Percentiles rank a stretch among this genome's conserved stretches.
phyloP scores from a whole-genome alignment of 2,888 invertebrate genomes.

The Synanthedon vespiformis region DNA sequence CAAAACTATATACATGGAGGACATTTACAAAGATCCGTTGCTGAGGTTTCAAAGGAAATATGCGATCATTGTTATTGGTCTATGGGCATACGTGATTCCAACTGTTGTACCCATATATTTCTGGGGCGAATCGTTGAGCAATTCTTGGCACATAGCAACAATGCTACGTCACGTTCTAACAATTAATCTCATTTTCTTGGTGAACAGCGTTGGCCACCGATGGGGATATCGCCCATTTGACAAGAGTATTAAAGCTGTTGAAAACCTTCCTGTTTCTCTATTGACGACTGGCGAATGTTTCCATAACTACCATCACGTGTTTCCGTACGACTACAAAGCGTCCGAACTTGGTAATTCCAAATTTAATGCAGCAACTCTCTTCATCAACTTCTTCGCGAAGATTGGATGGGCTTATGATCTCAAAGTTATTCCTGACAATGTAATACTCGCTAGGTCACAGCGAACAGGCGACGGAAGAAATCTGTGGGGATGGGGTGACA shows the following conservation, averaged over 20 bases:
- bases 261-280: constrained; percentile 3
- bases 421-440: constrained; percentile 5
- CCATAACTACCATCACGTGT: constrained; percentile 7
- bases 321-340: constrained; percentile 6
- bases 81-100: constrained; percentile 7
- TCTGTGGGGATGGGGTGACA: constrained; percentile 6
- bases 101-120: constrained; percentile 6
- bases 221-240: constrained; percentile 4
- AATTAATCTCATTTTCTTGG: constrained; percentile 5
- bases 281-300: constrained; percentile 7
- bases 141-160: constrained; percentile 6
- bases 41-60: constrained; percentile 5
- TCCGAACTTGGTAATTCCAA: constrained; percentile 15
- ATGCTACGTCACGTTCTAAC: constrained; percentile 7
- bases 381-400: constrained; percentile 29
- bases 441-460: constrained; percentile 5
- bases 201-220: constrained; percentile 5
- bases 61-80: constrained; percentile 4
- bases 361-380: constrained; percentile 26
- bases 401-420: constrained; percentile 8
- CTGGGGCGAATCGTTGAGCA: constrained; percentile 3
- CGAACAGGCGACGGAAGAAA: constrained; percentile 7
- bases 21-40: constrained; percentile 3
- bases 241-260: constrained; percentile 2
- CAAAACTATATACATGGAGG: constrained; percentile 6